Conservation (phyloP, 2,888 invertebrate species). For the Sclerodermus sp. region DNA sequence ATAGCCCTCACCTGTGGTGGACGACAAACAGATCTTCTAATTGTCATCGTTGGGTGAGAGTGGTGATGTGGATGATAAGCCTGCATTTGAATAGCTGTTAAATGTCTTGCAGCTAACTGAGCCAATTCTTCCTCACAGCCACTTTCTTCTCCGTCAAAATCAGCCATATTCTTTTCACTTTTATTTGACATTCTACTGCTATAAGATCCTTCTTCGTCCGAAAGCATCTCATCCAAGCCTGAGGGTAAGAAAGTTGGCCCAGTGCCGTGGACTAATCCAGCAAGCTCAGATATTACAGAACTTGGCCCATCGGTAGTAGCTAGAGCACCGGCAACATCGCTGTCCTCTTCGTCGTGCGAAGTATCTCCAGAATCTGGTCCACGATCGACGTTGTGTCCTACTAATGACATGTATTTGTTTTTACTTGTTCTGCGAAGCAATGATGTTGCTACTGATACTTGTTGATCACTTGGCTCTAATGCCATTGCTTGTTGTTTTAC, state of each 20-base stretch:
- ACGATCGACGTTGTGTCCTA: conserved; percentile 35
- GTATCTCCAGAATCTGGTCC: conserved; percentile 50
- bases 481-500: conserved; percentile 48
- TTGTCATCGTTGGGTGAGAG: conserved; percentile 45
- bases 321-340: conserved; percentile 47
- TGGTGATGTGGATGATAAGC: conserved; percentile 54
- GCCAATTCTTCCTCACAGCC: conserved; percentile 84
- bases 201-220: conserved; percentile 72
- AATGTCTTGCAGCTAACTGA: conserved; percentile 69
- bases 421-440: conserved; percentile 39
- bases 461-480: conserved; percentile 45
- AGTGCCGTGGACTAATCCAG: conserved; percentile 55
- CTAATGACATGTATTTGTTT: conserved; percentile 40
- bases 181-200: conserved; percentile 92
- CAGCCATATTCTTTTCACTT: conserved; percentile 92
- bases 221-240: conserved; percentile 51
- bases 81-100: conserved; percentile 54
- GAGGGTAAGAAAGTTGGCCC: conserved; percentile 49
- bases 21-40: conserved; percentile 44
- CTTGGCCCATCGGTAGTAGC: conserved; percentile 45
- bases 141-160: conserved; percentile 89
- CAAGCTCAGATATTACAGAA: conserved; percentile 58
- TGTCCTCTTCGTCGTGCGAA: conserved; percentile 53
- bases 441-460: conserved; percentile 40
- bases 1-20: conserved; percentile 39